phyloP scores from a whole-genome alignment of 2,888 invertebrate species.

The Drosophila anceps region DNA sequence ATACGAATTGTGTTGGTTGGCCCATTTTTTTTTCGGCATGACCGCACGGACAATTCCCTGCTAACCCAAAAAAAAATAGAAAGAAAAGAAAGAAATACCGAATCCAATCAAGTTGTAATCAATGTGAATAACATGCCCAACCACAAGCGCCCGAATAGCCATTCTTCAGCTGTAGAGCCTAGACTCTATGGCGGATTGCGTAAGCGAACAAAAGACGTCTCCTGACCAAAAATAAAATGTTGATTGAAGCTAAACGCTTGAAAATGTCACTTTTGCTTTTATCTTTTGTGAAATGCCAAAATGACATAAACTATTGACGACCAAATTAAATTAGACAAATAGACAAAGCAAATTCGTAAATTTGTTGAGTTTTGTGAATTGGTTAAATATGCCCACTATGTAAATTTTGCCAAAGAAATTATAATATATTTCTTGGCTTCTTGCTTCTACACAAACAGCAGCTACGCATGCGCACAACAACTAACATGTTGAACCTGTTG shows the following conservation, averaged over 20 bases:
- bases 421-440: conserved; percentile 54
- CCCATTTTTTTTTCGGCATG: conserved; percentile 25
- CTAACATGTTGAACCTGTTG: conserved; percentile 49
- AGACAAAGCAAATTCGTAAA: conserved; percentile 57
- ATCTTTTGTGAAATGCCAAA: conserved; percentile 62
- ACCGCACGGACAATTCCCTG: conserved; percentile 28
- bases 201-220: conserved; percentile 48
- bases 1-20: conserved; percentile 22
- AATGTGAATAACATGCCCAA: conserved; percentile 49
- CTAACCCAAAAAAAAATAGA: conserved; percentile 1
- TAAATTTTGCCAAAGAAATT: conserved; percentile 59
- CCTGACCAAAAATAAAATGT: conserved; percentile 14
- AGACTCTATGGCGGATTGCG: conserved; percentile 37
- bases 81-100: not conserved
- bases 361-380: conserved; percentile 69
- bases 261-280: conserved; percentile 79
- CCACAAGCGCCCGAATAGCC: conserved; percentile 23
- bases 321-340: conserved; percentile 76
- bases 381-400: conserved; percentile 5
- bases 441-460: conserved; percentile 39
- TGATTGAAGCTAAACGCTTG: conserved; percentile 14
- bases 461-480: conserved; percentile 51
- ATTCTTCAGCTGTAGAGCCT: conserved; percentile 35
- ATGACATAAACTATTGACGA: conserved; percentile 50
- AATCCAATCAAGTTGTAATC: conserved; percentile 44